Conservation (phyloP, 2,113 vertebrate species). For the Felis chaus region DNA sequence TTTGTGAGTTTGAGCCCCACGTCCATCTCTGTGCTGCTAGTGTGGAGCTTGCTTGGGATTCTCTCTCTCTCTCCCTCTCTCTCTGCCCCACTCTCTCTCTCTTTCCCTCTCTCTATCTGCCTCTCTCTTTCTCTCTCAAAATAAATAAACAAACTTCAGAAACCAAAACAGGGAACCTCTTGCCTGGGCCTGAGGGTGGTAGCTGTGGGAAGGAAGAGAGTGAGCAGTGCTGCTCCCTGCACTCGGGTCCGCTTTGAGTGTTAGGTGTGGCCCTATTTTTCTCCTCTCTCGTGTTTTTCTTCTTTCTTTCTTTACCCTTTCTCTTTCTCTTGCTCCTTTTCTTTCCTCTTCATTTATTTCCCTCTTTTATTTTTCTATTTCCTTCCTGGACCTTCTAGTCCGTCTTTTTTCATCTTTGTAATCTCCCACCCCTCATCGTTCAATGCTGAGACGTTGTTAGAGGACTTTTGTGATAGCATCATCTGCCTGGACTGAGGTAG, state of each 20-base stretch:
- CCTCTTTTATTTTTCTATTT: not conserved
- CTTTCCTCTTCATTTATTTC: not conserved
- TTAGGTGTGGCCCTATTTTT: not conserved
- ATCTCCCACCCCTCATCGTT: not conserved
- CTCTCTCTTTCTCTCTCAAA: no score
- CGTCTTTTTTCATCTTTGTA: not conserved
- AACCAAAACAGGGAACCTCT: not conserved
- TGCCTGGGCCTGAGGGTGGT: not conserved
- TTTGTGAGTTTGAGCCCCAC: no score
- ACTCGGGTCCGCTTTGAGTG: not conserved
- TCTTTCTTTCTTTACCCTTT: not conserved
- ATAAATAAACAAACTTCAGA: no score
- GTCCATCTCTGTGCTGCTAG: no score
- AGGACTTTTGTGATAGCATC: not conserved
- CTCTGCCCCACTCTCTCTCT: no score
- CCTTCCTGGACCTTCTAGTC: not conserved
- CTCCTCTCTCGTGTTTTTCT: not conserved
- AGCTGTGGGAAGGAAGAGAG: not conserved
- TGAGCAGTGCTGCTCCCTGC: not conserved
- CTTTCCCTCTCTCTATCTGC: no score
- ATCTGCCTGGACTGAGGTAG: not conserved
- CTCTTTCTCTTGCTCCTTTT: not conserved
- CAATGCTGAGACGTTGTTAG: not conserved
- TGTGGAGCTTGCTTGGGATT: no score
- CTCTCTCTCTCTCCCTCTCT: no score